A percentile compares a stretch with the other conserved stretches of the same genome.
These are phyloP conservation scores for Leiothrix lutea DNA, from an alignment of 2,113 vertebrate genomes.

Conservation along the genomic window DNA sequence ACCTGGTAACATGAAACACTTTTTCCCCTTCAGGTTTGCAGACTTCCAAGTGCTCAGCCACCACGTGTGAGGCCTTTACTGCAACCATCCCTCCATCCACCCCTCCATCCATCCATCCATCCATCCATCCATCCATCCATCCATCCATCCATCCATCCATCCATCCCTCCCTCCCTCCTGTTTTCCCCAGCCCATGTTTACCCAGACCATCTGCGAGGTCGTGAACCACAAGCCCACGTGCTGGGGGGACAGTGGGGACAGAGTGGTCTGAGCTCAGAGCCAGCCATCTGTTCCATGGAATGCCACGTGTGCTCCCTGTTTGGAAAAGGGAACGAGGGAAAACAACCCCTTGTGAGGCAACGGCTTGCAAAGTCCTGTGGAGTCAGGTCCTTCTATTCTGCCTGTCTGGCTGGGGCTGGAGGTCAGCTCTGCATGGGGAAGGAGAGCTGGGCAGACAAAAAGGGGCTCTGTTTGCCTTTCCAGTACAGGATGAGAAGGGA, in stretches of 20 bases:
- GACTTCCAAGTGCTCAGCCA: background rate
- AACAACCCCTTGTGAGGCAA: background rate
- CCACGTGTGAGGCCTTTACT: background rate
- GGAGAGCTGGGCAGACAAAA: background rate
- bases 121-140: background rate
- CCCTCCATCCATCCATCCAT: background rate
- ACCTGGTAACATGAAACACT: fast-evolving
- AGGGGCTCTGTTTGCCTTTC: background rate
- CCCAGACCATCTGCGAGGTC: background rate
- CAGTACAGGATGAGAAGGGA: background rate
- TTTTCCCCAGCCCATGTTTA: background rate
- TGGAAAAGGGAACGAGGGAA: background rate
- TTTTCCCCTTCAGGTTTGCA: fast-evolving
- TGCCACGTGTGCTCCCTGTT: background rate
- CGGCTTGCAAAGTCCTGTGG: background rate
- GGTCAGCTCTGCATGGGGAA: background rate
- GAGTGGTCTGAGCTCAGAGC: fast-evolving
- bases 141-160: too few species aligned
- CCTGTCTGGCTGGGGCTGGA: background rate
- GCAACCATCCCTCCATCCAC: too few species aligned
- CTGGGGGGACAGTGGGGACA: background rate
- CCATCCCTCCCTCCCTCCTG: background rate
- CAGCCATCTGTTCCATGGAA: background rate
- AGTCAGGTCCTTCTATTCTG: background rate
- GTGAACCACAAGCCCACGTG: background rate